Base-by-base conservation (phyloP, 2,113 vertebrate genomes). In the Globicephala melas region DNA sequence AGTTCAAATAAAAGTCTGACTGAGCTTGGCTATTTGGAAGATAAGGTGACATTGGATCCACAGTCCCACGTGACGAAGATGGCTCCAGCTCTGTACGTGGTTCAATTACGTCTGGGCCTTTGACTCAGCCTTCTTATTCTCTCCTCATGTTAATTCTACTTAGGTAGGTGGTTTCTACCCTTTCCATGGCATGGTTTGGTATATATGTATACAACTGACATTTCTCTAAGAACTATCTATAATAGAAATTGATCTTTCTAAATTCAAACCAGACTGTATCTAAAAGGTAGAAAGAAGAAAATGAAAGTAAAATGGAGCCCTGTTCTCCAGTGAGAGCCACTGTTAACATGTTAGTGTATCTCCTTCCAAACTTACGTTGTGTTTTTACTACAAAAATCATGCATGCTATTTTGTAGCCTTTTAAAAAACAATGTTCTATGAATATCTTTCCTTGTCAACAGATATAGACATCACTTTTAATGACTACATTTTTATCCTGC, bases 211-310 rank as follows among this genome's bases (percentile, higher is more conserved):
- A 38, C 31, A 81, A 28, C 2, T 76, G 86, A 28, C 38, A 33
- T 74, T 88, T 93, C 41, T 81, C 70, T 44, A 60, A 53, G 41
- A 96, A 65, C 21, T 26, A 11, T 38, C 82, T 82, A 6, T 67
- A 63, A 76, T 23, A 68, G 88, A 65, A 94, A n/a, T 41, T 41
- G 67, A 58, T 70, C 87, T 96, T 71, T 80, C 53, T 96, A 67
- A 91, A 73, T 47, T 93, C 79, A 77, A 3, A 62, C n/a, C 15
- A 89, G 58, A 82, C 25, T 86, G 14, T 44, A 33, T 60, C 8
- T 84, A 76, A 83, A 36, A 36, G 8, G 76, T 65, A 41, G 33
- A 55, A 90, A 87, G 68, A 89, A 83, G n/a, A 87, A 76, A 76
- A 15, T 25, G 79, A 82, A 86, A 90, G 70, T n/a, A n/a, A 86